phyloP scores from a whole-genome alignment of 2,888 invertebrate genomes.

The Eilema depressum region DNA sequence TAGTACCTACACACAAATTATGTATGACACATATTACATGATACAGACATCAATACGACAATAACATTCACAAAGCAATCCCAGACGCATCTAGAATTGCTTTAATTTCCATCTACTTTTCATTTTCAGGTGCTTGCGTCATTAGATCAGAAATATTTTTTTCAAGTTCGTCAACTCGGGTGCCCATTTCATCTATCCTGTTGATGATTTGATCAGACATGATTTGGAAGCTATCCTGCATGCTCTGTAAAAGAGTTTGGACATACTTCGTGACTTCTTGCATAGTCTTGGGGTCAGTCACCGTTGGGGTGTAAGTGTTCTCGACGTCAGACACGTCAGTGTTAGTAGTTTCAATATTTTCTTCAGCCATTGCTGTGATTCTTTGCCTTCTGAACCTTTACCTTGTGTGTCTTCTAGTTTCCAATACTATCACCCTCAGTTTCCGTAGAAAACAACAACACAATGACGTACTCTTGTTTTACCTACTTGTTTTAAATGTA shows the following conservation, averaged over 20 bases:
- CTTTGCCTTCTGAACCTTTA: background rate
- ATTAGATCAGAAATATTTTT: conserved; percentile 99
- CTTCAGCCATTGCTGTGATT: conserved; percentile 71
- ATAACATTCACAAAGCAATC: background rate
- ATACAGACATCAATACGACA: background rate
- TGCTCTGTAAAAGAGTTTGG: conserved; percentile 97
- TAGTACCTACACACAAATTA: background rate
- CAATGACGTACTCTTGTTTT: background rate
- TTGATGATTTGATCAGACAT: conserved; percentile 99
- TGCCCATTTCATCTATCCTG: conserved; percentile 99
- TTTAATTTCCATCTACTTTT: conserved; percentile 67
- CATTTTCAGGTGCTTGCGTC: conserved; percentile 97
- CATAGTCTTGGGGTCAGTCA: conserved; percentile 96
- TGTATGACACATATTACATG: no score
- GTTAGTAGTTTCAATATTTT: conserved; percentile 68
- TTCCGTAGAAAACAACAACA: background rate
- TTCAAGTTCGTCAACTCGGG: conserved; percentile 98
- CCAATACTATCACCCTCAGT: background rate
- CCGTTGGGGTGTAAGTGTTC: conserved; percentile 72
- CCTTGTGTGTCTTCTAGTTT: background rate
- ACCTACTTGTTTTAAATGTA: background rate
- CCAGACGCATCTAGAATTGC: background rate
- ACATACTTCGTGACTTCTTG: conserved; percentile 98
- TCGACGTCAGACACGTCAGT: conserved; percentile 66
- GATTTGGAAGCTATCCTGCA: conserved; percentile 99